Conservation (phyloP, 2,888 invertebrate species). For the Alentia gelatinosa region DNA sequence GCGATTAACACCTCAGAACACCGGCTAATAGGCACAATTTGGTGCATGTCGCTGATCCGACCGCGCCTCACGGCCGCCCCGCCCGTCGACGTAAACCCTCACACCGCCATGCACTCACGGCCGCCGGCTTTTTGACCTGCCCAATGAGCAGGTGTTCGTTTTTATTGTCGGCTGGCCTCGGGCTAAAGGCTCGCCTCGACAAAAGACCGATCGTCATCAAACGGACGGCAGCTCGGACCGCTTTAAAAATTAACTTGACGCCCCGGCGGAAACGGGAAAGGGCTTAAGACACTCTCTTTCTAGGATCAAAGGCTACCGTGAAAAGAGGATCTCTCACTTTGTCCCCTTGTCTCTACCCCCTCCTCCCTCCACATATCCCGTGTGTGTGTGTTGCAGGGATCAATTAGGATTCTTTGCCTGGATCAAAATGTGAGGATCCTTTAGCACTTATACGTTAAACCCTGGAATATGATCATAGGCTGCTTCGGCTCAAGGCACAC, state of each 20-base stretch:
- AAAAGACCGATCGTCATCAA: background rate
- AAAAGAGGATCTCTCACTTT: background rate
- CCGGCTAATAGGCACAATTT: too few species aligned
- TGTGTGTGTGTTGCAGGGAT: background rate
- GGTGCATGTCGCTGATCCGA: too few species aligned
- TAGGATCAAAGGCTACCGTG: background rate
- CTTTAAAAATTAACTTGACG: background rate
- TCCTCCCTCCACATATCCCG: too few species aligned
- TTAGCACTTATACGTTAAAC: too few species aligned
- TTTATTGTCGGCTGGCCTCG: background rate
- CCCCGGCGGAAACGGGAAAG: background rate
- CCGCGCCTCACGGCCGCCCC: too few species aligned
- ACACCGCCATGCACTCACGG: too few species aligned
- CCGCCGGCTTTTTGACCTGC: too few species aligned
- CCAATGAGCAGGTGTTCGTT: too few species aligned
- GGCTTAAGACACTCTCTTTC: slow-evolving; percentile 2
- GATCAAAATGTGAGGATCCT: slow-evolving; percentile 1
- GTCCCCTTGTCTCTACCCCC: background rate
- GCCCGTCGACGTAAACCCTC: too few species aligned
- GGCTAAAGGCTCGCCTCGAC: background rate
- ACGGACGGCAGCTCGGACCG: background rate
- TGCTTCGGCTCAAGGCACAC: too few species aligned
- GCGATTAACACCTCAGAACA: background rate
- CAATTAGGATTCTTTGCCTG: background rate
- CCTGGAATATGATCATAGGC: too few species aligned